Conservation (phyloP, 2,888 invertebrate species). For the Spilosoma lubricipeda region DNA sequence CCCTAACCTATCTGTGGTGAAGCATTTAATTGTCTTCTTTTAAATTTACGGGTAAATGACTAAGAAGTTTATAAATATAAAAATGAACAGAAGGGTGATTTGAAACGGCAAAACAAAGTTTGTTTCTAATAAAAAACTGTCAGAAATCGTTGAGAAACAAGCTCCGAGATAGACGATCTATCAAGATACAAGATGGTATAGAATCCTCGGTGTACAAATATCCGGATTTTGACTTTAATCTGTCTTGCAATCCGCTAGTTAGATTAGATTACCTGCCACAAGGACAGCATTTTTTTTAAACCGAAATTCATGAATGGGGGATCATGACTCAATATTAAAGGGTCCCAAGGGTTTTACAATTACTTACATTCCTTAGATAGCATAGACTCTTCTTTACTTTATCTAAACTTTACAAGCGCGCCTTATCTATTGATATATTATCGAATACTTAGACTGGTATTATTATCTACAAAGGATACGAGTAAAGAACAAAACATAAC, state of each 20-base stretch:
- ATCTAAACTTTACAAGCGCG: not conserved
- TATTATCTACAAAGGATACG: conserved; percentile 48
- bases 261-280: not conserved
- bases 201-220: not conserved
- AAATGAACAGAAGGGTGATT: not conserved
- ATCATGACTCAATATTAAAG: not conserved
- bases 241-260: not conserved
- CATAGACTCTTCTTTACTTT: not conserved
- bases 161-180: not conserved
- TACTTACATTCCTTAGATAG: conserved; percentile 1
- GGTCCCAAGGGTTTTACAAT: not conserved
- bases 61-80: not conserved
- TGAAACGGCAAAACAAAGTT: not conserved
- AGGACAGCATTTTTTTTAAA: not conserved
- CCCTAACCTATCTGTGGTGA: too few species aligned
- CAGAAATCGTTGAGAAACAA: not conserved
- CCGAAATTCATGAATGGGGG: not conserved
- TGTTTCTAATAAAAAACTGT: not conserved
- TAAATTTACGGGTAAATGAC: not conserved
- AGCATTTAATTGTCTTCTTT: too few species aligned
- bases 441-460: conserved; percentile 33
- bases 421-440: conserved; percentile 37
- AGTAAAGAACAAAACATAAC: conserved; percentile 40
- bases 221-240: not conserved
- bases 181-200: not conserved